Evolutionary conservation across 1,140 invertebrate genomes (phyloP).

Genomic region (Linepithema humile): DNA sequence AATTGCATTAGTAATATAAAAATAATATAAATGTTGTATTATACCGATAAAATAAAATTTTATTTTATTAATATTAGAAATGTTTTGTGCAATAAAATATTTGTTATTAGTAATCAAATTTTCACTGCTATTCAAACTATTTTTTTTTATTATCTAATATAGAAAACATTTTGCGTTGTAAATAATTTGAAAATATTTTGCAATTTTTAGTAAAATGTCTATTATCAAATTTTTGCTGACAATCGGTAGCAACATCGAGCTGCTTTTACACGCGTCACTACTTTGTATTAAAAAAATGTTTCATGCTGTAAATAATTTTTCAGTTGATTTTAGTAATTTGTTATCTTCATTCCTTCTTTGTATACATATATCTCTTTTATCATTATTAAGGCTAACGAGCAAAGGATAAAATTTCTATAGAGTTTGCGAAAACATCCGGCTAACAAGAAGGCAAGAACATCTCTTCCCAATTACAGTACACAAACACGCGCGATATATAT

Average conservation of each 20-base stretch:
- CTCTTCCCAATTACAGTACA: constrained; percentile 7
- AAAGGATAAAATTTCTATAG: neutral
- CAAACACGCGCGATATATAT: neutral
- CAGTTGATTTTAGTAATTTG: too few species aligned
- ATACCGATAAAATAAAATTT: neutral
- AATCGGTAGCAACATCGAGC: too few species aligned
- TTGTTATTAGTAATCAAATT: neutral
- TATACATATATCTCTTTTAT: neutral
- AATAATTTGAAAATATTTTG: neutral
- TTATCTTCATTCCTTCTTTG: neutral
- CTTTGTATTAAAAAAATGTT: too few species aligned
- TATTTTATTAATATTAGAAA: neutral
- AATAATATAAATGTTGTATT: neutral
- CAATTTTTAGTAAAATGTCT: too few species aligned
- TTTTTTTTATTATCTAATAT: neutral
- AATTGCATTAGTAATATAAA: neutral
- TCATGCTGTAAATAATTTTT: too few species aligned
- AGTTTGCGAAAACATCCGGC: neutral
- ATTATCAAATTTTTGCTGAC: too few species aligned
- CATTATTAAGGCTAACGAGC: neutral
- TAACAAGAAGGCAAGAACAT: neutral
- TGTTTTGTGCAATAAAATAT: neutral
- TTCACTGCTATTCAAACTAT: neutral
- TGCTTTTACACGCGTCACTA: too few species aligned
- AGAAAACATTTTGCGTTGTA: neutral